Conservation (phyloP, 2,888 invertebrate genomes). For the Hypselothyrea guttata region DNA sequence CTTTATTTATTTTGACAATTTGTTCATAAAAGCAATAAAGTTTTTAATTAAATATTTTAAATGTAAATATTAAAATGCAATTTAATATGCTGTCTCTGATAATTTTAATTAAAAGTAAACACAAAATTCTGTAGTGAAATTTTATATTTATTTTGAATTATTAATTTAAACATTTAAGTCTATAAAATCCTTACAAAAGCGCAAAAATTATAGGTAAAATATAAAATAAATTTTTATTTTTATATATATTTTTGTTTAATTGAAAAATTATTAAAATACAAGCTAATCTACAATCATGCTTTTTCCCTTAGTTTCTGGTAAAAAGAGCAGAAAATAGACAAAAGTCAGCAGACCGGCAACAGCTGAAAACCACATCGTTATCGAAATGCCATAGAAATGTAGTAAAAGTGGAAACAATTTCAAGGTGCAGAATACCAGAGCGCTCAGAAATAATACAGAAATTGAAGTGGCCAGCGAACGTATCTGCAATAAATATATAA, state of each 20-base stretch:
- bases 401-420: constrained; percentile 78
- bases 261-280: not conserved
- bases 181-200: no score
- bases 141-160: no score
- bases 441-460: constrained; percentile 66
- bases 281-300: constrained; percentile 63
- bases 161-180: no score
- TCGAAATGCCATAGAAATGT: constrained; percentile 64
- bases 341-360: constrained; percentile 63
- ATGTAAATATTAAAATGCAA: not conserved
- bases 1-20: no score
- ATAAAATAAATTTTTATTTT: no score
- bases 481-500: constrained; percentile 61
- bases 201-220: not conserved
- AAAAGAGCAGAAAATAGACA: constrained; percentile 68
- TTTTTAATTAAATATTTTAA: no score
- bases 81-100: not conserved
- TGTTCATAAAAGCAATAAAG: no score
- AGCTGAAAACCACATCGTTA: constrained; percentile 79
- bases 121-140: no score
- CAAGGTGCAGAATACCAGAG: constrained; percentile 66
- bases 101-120: not conserved
- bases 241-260: no score
- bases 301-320: constrained; percentile 80
- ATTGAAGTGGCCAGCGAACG: constrained; percentile 72